Evolutionary conservation across 1,140 invertebrate species (phyloP).

Genomic region (Hylyphantes graminicola): DNA sequence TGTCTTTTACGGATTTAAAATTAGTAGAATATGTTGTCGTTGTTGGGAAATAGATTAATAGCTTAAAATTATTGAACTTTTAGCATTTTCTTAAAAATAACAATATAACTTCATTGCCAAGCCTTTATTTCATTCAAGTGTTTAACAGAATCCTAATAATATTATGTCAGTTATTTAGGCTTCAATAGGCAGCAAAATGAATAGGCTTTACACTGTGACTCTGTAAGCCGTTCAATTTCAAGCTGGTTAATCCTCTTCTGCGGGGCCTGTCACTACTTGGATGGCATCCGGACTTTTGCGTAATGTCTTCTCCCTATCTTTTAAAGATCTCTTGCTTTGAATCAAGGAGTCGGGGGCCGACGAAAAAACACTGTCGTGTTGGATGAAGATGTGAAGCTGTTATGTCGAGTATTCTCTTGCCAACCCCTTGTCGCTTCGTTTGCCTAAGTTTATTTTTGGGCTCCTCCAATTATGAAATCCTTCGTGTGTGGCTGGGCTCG

Average conservation of each 20-base stretch:
- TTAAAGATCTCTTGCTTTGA: background rate
- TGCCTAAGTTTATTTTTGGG: constrained; percentile 27
- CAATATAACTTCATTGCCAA: no score
- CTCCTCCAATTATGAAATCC: constrained; percentile 40
- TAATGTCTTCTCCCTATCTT: constrained; percentile 25
- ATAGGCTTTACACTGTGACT: no score
- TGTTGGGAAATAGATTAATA: no score
- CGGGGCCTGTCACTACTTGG: background rate
- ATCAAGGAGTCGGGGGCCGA: background rate
- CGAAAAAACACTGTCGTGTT: background rate
- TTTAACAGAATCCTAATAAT: no score
- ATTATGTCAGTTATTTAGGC: no score
- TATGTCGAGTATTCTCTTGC: constrained; percentile 31
- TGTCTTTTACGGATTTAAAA: no score
- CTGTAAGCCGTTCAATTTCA: background rate
- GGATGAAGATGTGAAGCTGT: constrained; percentile 46
- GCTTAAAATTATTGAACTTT: no score
- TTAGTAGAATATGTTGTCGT: no score
- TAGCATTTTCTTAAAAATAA: no score
- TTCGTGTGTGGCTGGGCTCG: constrained; percentile 22
- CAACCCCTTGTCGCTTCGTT: constrained; percentile 22
- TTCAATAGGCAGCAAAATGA: no score
- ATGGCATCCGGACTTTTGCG: constrained; percentile 1
- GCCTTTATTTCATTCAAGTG: no score
- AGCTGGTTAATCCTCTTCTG: background rate